Conservation (phyloP, 1,140 invertebrate genomes). For the Macrobrachium rosenbergii region DNA sequence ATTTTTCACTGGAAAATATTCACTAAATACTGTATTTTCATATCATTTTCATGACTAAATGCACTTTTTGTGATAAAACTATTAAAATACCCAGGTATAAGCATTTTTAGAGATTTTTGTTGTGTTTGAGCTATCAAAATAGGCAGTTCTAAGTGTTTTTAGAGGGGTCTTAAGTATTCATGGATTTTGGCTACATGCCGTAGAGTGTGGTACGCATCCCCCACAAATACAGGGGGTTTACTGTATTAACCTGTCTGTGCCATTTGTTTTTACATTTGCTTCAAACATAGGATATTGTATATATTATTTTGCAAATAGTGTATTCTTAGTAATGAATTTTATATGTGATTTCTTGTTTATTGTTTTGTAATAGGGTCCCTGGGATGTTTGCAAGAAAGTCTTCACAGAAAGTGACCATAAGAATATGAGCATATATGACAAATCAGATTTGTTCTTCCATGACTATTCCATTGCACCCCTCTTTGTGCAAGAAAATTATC, state of each 20-base stretch:
- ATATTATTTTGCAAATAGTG: background rate
- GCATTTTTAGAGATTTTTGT: too few species aligned
- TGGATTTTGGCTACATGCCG: too few species aligned
- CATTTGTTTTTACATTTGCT: background rate
- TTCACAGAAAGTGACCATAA: conserved; percentile 88
- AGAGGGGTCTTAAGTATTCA: too few species aligned
- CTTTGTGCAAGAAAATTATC: conserved; percentile 99
- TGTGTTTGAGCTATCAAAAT: too few species aligned
- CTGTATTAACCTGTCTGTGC: background rate
- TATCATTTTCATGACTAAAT: too few species aligned
- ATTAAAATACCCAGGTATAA: too few species aligned
- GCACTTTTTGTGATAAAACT: too few species aligned
- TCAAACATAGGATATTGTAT: background rate
- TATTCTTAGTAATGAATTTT: background rate
- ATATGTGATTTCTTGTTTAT: conserved; percentile 11
- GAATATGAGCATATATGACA: conserved; percentile 86
- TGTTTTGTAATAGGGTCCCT: conserved; percentile 79
- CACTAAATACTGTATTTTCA: too few species aligned
- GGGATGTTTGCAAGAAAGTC: conserved; percentile 92
- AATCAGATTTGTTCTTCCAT: conserved; percentile 94
- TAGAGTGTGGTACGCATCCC: too few species aligned
- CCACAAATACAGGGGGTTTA: too few species aligned
- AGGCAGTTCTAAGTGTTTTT: too few species aligned
- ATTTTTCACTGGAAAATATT: too few species aligned
- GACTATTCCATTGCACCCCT: conserved; percentile 96